Base-by-base conservation (phyloP, 2,888 invertebrate species). In the Adela reaumurella region DNA sequence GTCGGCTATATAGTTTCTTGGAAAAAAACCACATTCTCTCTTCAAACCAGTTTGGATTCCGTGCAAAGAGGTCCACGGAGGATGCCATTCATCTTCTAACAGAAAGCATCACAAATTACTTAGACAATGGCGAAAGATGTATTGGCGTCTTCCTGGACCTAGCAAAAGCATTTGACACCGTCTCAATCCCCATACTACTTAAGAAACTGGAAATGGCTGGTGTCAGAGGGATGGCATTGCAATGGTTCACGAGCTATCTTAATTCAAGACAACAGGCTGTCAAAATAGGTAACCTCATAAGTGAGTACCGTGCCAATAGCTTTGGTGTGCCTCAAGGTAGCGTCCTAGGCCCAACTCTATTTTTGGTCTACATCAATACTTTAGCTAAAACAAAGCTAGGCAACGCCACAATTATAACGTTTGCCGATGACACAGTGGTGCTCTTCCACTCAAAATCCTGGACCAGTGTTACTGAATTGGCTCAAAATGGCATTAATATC, bases 231-330 rank as follows among this genome's bases (percentile, higher is more conserved):
- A 43, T 17, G 6, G 35, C 52, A 1, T 20, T 49, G 1, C n/a
- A 48, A 0, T 52, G 52, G 51, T 51, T 54, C 29, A 8, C 4
- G 1, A 51, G 48, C 24, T 55, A 55, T 17, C 44, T 55, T 3
- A 47, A 19, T 2, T 11, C 29, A 11, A 17, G 44, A 19, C 18
- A 10, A 16, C 49, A 49, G 16, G 24, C 46, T 20, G 18, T 42
- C 3, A 49, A 28, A 35, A 29, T 46, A 14, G 46, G 44, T 14
- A 19, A 20, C 6, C n/a, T 24, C 3, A 14, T 46, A 3, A 46
- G 46, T 19, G 35, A 35, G 4, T 18, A 17, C 10, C 6, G 2
- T 10, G 3, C 10, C 18, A 17, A 17, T 8, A 10, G 8, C 6
- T 43, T 16, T 19, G 43, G 43, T 10, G 43, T 43, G 3, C 43